Evolutionary conservation across 2,888 invertebrate species (phyloP), one percentile per base, ranked within the genome.

Genomic region (Keiferia lycopersicella): DNA sequence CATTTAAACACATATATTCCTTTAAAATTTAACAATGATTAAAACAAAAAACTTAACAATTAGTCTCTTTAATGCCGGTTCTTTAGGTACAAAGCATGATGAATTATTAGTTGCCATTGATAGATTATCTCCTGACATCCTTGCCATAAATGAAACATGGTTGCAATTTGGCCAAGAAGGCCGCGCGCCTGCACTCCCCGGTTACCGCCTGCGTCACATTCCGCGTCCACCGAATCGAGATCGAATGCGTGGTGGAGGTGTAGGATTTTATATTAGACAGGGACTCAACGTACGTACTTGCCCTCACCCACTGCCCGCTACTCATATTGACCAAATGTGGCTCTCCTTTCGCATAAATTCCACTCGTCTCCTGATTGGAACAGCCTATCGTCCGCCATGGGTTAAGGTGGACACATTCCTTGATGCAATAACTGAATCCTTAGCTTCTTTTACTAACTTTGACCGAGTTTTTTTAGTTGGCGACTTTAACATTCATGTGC

Each of bases 321-420:
- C 51, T 12, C 51, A 51, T 22, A 7, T 51, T 12, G 51, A 51
- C 12, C 51, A 51, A 22, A 51, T 51, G 51, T 51, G 51, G 51
- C 6, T 51, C 6, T 51, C 51, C 10, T 12, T 51, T 4, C 18
- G 18, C 1, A 12, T 12, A 8, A 51, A 51, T 10, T 22, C 11
- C 2, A 51, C 22, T 12, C 51, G 11, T 7, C 8, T 51, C 10
- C 22, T 51, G 1, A 51, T 51, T 12, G 51, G 51, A 18, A 51
- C 51, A 3, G 51, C 51, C 8, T 48, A 48, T 18, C 48, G 48
- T 14, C 48, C 48, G 0, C 48, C 48, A 7, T 51, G 51, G 51
- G 11, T 22, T 22, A 8, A 1, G 1, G 22, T 51, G 12, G 51
- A 51, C n/a, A n/a, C n/a, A n/a, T n/a, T n/a, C n/a, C n/a, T n/a